Conservation (phyloP, 2,888 invertebrate genomes). For the Eupeodes luniger region DNA sequence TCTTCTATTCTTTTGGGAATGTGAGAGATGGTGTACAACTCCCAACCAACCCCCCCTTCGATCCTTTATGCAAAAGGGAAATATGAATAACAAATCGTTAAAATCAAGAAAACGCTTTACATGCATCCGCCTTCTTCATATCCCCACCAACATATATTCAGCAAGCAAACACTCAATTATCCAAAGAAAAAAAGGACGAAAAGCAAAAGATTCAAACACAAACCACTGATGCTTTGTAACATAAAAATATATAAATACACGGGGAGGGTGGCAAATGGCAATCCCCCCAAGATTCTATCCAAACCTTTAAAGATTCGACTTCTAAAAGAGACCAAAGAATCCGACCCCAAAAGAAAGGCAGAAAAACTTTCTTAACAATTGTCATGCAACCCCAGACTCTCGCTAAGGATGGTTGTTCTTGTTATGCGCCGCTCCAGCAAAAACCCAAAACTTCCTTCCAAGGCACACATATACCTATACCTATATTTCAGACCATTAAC, state of each 20-base stretch:
- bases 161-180: slow-evolving; percentile 73
- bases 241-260: slow-evolving; percentile 23
- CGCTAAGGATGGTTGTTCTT: not conserved
- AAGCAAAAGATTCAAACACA: slow-evolving; percentile 29
- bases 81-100: slow-evolving; percentile 76
- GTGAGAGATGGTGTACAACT: not conserved
- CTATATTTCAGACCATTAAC: slow-evolving; percentile 70
- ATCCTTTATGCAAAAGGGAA: slow-evolving; percentile 46
- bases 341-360: slow-evolving; percentile 15
- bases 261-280: not conserved
- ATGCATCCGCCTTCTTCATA: slow-evolving; percentile 60
- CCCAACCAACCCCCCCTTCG: not conserved
- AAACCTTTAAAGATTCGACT: slow-evolving; percentile 11
- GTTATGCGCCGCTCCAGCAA: slow-evolving; percentile 38
- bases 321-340: slow-evolving; percentile 35
- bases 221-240: slow-evolving; percentile 22
- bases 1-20: slow-evolving; percentile 5
- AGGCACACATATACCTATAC: slow-evolving; percentile 6
- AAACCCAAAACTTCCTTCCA: slow-evolving; percentile 14
- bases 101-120: slow-evolving; percentile 69
- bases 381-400: slow-evolving; percentile 52
- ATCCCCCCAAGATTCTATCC: slow-evolving; percentile 14
- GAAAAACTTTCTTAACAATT: slow-evolving; percentile 42
- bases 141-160: not conserved
- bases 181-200: not conserved